Conservation (phyloP, 2,797 vertebrate genomes). For the Scomberomorus guttatus region DNA sequence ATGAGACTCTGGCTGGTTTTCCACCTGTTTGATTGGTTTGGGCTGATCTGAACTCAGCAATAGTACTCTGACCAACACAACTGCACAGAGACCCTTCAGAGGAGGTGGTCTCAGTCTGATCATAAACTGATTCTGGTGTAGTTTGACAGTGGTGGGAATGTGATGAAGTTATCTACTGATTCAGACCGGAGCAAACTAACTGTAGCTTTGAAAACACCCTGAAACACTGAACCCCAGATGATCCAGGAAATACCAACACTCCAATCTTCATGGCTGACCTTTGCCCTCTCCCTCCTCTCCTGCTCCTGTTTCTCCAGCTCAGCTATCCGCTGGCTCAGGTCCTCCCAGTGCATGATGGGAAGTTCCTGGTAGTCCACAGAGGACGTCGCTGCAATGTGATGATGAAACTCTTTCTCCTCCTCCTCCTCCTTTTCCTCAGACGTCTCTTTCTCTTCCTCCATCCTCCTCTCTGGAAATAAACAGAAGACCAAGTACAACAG, state of each 20-base stretch:
- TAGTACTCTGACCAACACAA: too few relatives aligned
- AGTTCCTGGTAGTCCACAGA: conserved; percentile 52
- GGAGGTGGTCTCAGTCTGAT: too few relatives aligned
- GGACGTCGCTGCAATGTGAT: conserved; percentile 13
- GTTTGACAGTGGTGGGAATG: too few relatives aligned
- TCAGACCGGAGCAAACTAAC: too few relatives aligned
- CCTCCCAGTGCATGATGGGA: conserved; percentile 88
- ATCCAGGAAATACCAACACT: neutral
- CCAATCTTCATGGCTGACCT: conserved; percentile 59
- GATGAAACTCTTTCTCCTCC: conserved; percentile 43
- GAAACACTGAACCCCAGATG: neutral
- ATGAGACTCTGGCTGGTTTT: too few relatives aligned
- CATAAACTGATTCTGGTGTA: too few relatives aligned
- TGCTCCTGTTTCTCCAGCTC: conserved; percentile 84
- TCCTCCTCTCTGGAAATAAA: conserved; percentile 40
- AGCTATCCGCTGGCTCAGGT: conserved; percentile 80
- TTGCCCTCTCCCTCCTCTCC: conserved; percentile 77
- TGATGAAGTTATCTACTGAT: too few relatives aligned
- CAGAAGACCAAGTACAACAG: neutral
- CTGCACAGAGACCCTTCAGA: too few relatives aligned
- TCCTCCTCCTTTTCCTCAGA: conserved; percentile 63
- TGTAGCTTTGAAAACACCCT: too few relatives aligned
- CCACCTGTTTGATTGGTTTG: too few relatives aligned
- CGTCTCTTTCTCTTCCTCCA: conserved; percentile 73
- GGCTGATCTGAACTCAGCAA: too few relatives aligned